Conservation (phyloP, 2,888 invertebrate genomes). For the Pelosia muscerda region DNA sequence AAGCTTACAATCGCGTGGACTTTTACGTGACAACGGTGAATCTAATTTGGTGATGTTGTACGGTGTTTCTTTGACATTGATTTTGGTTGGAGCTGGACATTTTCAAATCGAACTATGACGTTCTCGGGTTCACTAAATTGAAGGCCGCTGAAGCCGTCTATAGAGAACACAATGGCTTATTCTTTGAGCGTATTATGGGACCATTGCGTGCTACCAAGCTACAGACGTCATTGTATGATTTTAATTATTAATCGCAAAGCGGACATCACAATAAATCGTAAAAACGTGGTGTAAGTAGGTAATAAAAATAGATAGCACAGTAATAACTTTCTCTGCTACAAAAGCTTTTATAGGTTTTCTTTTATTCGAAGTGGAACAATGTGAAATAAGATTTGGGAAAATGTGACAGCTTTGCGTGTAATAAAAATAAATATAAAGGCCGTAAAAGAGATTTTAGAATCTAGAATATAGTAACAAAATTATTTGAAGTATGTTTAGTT, state of each 20-base stretch:
- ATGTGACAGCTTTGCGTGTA: neutral
- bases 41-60: slow-evolving; percentile 67
- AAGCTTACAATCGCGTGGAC: slow-evolving; percentile 54
- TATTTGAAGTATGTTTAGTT: neutral
- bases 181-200: slow-evolving; percentile 52
- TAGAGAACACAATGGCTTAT: slow-evolving; percentile 60
- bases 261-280: neutral
- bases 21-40: slow-evolving; percentile 58
- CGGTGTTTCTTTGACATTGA: slow-evolving; percentile 81
- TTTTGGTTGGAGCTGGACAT: slow-evolving; percentile 72
- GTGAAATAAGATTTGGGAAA: neutral
- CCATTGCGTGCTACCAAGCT: slow-evolving; percentile 42
- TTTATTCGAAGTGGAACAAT: neutral
- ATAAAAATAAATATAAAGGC: slow-evolving; percentile 19
- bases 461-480: neutral
- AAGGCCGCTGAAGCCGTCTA: slow-evolving; percentile 61
- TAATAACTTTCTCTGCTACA: slow-evolving; percentile 1
- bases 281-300: neutral
- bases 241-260: slow-evolving; percentile 18
- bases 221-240: slow-evolving; percentile 38
- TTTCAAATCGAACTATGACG: slow-evolving; percentile 67
- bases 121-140: slow-evolving; percentile 50
- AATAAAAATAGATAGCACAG: neutral
- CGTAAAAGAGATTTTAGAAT: neutral
- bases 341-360: neutral